These are phyloP conservation scores for Pipistrellus pipistrellus DNA, from an alignment of 2,797 vertebrate genomes.

Conservation along the genomic window DNA sequence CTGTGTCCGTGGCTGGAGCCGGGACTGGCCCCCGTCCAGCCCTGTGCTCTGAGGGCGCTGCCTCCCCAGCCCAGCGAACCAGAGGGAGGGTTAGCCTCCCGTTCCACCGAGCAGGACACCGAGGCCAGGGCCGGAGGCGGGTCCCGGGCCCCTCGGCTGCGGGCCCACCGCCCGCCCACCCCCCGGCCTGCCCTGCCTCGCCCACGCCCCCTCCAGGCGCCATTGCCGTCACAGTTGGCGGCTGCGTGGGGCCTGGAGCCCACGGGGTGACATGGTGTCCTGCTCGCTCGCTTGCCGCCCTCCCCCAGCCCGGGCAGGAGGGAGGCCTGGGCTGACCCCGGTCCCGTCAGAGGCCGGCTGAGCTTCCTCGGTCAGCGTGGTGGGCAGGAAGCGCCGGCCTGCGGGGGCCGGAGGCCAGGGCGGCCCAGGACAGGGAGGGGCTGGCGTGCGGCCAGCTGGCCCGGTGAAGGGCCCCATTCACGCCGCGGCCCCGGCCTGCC, in stretches of 20 bases:
- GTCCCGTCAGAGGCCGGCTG: constrained; percentile 13
- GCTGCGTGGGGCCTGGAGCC: background rate
- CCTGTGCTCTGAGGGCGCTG: no score
- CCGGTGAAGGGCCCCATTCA: constrained; percentile 53
- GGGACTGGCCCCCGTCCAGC: no score
- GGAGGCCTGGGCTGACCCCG: rapidly evolving
- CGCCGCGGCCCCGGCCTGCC: no score
- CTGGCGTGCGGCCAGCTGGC: background rate
- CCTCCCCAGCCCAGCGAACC: background rate
- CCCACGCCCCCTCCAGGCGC: rapidly evolving
- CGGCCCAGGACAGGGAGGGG: background rate
- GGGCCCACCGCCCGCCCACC: background rate
- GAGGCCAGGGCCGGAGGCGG: no score
- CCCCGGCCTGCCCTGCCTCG: background rate
- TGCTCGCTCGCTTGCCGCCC: background rate
- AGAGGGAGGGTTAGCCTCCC: rapidly evolving
- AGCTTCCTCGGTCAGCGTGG: background rate
- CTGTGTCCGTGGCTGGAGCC: no score
- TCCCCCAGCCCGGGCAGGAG: background rate
- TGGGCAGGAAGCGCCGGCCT: constrained; percentile 6
- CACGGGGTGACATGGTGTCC: background rate
- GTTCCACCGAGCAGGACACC: rapidly evolving
- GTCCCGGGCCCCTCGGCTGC: rapidly evolving
- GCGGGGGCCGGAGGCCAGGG: constrained; percentile 32
- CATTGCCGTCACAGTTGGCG: rapidly evolving